Percentiles rank a stretch among this genome's conserved stretches.
Evolutionary conservation across 2,113 vertebrate genomes (phyloP).

Genomic region (Callorhinus ursinus): DNA sequence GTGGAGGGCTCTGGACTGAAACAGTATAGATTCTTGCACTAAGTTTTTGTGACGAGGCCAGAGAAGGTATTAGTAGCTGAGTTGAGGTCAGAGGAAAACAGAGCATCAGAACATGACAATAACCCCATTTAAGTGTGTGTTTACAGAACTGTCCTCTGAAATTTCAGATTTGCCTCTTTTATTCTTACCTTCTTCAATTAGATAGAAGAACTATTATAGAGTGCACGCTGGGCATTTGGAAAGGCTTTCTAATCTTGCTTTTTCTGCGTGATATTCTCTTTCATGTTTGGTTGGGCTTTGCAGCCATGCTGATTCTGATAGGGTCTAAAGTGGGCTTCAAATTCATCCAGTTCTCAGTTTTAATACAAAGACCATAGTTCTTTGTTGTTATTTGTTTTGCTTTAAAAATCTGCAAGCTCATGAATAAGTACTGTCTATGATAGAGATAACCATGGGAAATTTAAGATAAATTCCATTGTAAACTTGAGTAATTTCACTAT

Average conservation of each 20-base stretch:
- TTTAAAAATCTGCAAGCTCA: neutral
- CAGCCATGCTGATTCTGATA: neutral
- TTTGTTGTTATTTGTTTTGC: neutral
- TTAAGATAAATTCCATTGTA: neutral
- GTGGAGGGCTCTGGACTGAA: constrained; percentile 46
- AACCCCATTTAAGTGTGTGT: constrained; percentile 23
- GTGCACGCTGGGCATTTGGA: neutral
- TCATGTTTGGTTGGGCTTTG: neutral
- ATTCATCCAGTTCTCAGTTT: neutral
- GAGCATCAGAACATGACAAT: constrained; percentile 25
- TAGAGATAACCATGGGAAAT: neutral
- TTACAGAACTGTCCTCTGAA: constrained; percentile 57
- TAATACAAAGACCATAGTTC: neutral
- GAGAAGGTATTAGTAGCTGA: constrained; percentile 5
- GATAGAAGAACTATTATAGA: neutral
- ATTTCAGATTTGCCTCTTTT: constrained; percentile 42
- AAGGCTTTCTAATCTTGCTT: neutral
- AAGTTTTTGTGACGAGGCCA: constrained; percentile 50
- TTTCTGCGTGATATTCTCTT: neutral
- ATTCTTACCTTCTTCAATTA: neutral
- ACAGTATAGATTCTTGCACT: constrained; percentile 60
- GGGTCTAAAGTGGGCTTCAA: neutral
- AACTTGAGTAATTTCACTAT: neutral
- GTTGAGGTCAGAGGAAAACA: constrained; percentile 4
- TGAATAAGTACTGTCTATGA: neutral